phyloP scores from a whole-genome alignment of 2,797 vertebrate species.

The Clamator glandarius region DNA sequence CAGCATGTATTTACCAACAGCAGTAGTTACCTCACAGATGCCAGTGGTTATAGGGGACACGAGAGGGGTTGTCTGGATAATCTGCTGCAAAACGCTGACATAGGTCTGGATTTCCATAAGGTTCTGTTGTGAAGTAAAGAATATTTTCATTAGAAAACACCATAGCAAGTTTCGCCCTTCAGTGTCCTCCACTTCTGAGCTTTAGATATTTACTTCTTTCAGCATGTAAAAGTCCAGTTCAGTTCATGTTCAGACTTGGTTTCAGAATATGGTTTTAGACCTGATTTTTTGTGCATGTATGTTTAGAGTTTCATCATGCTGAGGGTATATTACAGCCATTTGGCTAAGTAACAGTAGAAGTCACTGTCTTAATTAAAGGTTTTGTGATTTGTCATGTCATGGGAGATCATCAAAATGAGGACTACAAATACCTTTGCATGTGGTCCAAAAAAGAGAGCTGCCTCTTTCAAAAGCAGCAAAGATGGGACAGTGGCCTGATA shows the following conservation, averaged over 20 bases:
- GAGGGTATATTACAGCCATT: neutral
- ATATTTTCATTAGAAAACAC: neutral
- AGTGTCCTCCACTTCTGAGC: neutral
- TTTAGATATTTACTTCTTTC: neutral
- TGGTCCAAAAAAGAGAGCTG: neutral
- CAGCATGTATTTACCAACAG: neutral
- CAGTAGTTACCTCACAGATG: conserved; percentile 84
- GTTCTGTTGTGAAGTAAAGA: conserved; percentile 80
- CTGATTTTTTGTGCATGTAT: neutral
- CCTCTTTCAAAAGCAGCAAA: neutral
- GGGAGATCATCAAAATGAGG: neutral
- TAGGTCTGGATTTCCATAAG: conserved; percentile 97
- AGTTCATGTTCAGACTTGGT: neutral
- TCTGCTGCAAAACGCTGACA: conserved; percentile 91
- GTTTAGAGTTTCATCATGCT: neutral
- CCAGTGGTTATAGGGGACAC: conserved; percentile 79
- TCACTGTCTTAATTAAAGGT: neutral
- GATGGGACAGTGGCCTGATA: neutral
- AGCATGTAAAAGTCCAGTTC: neutral
- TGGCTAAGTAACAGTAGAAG: neutral
- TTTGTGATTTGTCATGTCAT: neutral
- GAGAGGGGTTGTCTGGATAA: conserved; percentile 87
- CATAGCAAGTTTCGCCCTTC: neutral
- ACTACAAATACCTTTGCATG: neutral
- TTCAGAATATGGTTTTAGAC: neutral